Evolutionary conservation across 2,888 invertebrate species (phyloP).

Genomic region (Euspilapteryx auroguttella): DNA sequence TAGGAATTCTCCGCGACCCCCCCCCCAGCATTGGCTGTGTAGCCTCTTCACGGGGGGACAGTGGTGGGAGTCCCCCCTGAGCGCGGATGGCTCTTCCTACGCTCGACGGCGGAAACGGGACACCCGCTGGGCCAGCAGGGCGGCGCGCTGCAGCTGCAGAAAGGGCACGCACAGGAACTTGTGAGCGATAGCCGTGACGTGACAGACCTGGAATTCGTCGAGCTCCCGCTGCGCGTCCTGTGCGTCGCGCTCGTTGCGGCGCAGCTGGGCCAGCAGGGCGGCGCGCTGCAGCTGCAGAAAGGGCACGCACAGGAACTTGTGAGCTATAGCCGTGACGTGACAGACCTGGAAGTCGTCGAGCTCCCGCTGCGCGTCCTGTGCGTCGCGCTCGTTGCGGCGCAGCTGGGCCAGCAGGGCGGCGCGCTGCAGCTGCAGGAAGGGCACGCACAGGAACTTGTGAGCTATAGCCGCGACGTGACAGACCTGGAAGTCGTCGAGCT

Average conservation of each 20-base stretch:
- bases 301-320: conserved; percentile 94
- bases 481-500: conserved; percentile 76
- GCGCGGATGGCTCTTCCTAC: too few species aligned
- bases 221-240: conserved; percentile 74
- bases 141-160: conserved; percentile 84
- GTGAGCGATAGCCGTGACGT: too few species aligned
- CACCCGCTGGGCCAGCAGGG: conserved; percentile 77
- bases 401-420: conserved; percentile 82
- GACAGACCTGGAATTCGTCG: conserved; percentile 75
- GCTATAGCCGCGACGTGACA: too few species aligned
- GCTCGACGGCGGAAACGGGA: too few species aligned
- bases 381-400: conserved; percentile 82
- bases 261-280: conserved; percentile 79
- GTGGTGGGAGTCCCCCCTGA: too few species aligned
- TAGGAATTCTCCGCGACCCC: too few species aligned
- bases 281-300: conserved; percentile 88
- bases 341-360: conserved; percentile 76
- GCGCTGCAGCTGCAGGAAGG: conserved; percentile 87
- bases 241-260: conserved; percentile 82
- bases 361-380: conserved; percentile 73
- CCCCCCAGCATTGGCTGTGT: too few species aligned
- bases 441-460: conserved; percentile 95
- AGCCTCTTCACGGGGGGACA: too few species aligned
- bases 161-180: conserved; percentile 96
- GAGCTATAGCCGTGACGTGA: too few species aligned